phyloP scores from a whole-genome alignment of 2,888 invertebrate species.

The Xestia ashworthii region DNA sequence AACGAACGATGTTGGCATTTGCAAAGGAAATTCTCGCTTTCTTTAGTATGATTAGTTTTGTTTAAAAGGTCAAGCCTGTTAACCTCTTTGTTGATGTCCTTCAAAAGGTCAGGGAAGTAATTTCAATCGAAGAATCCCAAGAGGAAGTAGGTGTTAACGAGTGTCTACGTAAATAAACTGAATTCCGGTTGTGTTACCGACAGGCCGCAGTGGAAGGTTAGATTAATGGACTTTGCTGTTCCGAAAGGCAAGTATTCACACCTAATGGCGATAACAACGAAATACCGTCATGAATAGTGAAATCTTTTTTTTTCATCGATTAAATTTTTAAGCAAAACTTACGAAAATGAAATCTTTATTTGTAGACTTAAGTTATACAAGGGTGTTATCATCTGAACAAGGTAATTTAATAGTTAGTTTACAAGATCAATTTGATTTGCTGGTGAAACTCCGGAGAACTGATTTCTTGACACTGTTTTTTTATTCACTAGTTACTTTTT shows the following conservation, averaged over 20 bases:
- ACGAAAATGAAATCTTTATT: too few relatives aligned
- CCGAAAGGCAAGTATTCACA: not conserved
- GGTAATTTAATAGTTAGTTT: not conserved
- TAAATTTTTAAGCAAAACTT: not conserved
- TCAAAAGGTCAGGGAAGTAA: slow-evolving; percentile 33
- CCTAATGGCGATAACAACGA: not conserved
- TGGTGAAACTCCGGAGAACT: not conserved
- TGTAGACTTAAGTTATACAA: too few relatives aligned
- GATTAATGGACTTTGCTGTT: slow-evolving; percentile 11
- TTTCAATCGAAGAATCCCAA: slow-evolving; percentile 21
- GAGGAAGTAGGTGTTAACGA: slow-evolving; percentile 4
- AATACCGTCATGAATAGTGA: not conserved
- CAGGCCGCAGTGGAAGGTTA: not conserved
- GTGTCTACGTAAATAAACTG: slow-evolving; percentile 3
- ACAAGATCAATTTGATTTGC: not conserved
- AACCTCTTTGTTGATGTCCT: slow-evolving; percentile 26
- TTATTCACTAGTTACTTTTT: too few relatives aligned
- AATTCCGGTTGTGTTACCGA: not conserved
- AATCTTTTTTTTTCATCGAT: not conserved
- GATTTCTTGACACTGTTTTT: not conserved
- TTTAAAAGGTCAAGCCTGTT: slow-evolving; percentile 29
- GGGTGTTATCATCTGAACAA: not conserved
- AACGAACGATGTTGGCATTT: slow-evolving; percentile 12
- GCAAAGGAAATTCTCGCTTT: not conserved
- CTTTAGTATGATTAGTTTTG: slow-evolving; percentile 21